Conservation (phyloP, 2,113 vertebrate species). For the Macroglossus sobrinus region DNA sequence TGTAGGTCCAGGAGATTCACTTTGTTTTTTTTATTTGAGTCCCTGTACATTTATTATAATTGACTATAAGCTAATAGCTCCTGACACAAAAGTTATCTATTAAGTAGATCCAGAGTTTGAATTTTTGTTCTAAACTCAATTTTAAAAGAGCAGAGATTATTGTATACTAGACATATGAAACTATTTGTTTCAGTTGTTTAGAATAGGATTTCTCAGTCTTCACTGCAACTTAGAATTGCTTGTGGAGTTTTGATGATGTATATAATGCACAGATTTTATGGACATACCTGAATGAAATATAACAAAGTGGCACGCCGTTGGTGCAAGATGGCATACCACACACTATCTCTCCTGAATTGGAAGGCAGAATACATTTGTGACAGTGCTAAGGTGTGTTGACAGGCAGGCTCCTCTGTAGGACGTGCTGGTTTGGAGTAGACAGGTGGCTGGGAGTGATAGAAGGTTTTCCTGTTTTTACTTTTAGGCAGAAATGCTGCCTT, state of each 20-base stretch:
- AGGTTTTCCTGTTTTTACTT: neutral
- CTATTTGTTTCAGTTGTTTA: neutral
- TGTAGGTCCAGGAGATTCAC: neutral
- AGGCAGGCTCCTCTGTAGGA: neutral
- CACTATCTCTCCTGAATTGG: neutral
- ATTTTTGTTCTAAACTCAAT: neutral
- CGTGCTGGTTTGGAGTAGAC: neutral
- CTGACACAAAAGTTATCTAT: neutral
- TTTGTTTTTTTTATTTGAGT: neutral
- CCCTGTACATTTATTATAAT: neutral
- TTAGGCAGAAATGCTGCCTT: neutral
- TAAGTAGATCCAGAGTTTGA: neutral
- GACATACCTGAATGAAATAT: neutral
- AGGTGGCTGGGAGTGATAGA: neutral
- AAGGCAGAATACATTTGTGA: neutral
- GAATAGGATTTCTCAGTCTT: neutral
- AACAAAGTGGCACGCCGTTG: neutral
- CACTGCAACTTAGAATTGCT: neutral
- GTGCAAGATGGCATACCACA: neutral
- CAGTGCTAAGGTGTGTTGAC: neutral
- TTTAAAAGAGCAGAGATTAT: neutral
- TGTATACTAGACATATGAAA: neutral
- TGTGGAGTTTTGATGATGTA: neutral
- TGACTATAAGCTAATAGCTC: neutral
- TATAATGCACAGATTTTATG: neutral